Evolutionary conservation across 1,140 invertebrate genomes (phyloP), one percentile per base, ranked within the genome.

Genomic region (Platorchestia sp.): DNA sequence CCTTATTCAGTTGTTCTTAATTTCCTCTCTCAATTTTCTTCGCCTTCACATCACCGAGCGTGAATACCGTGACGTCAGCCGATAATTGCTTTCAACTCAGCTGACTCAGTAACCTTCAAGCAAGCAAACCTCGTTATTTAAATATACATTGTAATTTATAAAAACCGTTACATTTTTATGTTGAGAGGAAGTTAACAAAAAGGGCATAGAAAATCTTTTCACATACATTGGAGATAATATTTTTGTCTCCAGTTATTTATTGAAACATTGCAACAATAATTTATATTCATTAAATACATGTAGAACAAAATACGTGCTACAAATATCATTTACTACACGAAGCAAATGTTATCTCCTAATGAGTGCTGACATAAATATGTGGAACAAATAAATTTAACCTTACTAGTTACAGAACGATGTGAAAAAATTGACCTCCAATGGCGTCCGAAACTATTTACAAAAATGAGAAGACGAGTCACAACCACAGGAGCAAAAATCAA

Each of bases 181-280:
- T 19, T 36, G 7, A 19, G 14, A 10, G 27, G 27, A 75, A 3
- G 14, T 22, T 75, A 75, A 36, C 10, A 75, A 14, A 36, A 14
- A 75, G 14, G 10, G 59, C 59, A 75, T 75, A 19, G 1, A 75
- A 75, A 19, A 27, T 19, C 14, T 3, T 19, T 19, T 36, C 36
- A 36, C 36, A 75, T 75, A 75, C 59, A 10, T 75, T 36, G 59
- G 59, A 75, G 27, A 75, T 22, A 75, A 75, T 3, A 75, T 75
- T 19, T 75, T 75, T 3, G 3, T 36, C 59, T 75, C 59, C 59
- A 75, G 1, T 75, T 75, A 10, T 75, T 75, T 75, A 75, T 75
- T 75, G 59, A 75, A 75, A 75, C 59, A 75, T 75, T 36, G 59
- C 59, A 75, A 75, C 59, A 75, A 75, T 75, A 75, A 75, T 75